These are phyloP conservation scores for Galagoides demidoff DNA, from an alignment of 2,797 vertebrate species.

Conservation along the genomic window DNA sequence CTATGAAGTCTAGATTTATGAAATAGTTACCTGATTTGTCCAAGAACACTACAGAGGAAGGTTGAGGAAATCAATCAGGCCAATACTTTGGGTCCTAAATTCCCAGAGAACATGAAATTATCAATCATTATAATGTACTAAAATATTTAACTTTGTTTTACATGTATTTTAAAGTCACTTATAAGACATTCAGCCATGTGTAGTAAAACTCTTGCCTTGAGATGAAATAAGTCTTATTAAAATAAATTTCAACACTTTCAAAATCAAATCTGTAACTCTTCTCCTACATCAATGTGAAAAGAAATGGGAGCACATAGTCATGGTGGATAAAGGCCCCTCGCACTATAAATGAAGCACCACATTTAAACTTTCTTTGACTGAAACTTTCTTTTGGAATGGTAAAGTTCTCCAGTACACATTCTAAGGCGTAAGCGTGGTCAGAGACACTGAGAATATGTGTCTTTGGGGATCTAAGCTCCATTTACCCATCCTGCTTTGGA, in stretches of 20 bases:
- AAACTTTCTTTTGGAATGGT: not conserved
- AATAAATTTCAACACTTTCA: not conserved
- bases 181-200: conserved; percentile 16
- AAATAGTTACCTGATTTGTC: conserved; percentile 49
- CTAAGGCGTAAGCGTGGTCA: not conserved
- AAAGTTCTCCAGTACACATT: not conserved
- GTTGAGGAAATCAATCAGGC: conserved; percentile 30
- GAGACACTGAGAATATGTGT: conserved; percentile 54
- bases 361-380: conserved; percentile 44
- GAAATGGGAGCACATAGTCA: not conserved
- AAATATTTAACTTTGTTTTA: conserved; percentile 61
- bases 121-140: conserved; percentile 30
- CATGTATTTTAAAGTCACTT: conserved; percentile 44
- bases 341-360: not conserved
- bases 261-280: not conserved
- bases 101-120: not conserved
- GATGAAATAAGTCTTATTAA: not conserved
- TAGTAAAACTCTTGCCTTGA: not conserved
- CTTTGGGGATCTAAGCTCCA: conserved; percentile 58
- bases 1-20: conserved; percentile 51
- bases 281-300: not conserved
- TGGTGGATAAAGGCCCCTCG: not conserved
- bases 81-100: conserved; percentile 13
- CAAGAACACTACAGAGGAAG: conserved; percentile 33
- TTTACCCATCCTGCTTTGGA: conserved; percentile 46